Evolutionary conservation across 2,797 vertebrate species (phyloP), one percentile per base, ranked within the genome.

Genomic region (Clarias pachynema): DNA sequence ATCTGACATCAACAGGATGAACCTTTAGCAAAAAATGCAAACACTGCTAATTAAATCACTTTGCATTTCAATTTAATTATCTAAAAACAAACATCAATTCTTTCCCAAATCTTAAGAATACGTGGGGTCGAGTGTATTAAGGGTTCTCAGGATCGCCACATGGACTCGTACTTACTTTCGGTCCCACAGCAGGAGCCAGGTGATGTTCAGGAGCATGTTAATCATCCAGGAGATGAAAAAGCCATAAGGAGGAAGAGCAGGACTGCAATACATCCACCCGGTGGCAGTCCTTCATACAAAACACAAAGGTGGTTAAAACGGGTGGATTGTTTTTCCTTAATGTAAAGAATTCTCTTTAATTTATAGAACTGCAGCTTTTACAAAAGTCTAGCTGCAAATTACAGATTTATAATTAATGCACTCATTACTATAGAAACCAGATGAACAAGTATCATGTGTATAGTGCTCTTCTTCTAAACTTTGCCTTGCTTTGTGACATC

Each of bases 131-230:
- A n/a, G 22, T 44, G 70, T 49, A 49, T 73, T 16, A 75, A 16
- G 1, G 49, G 4, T 40, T 40, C 75, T 63, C 26, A 16, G 12
- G 59, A n/a, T 63, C 24, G 0, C 78, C 7, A 20, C 24, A 22
- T 2, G 49, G 34, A 88, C 20, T 82, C 22, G 81, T 53, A 85
- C 94, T 8, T 94, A 96, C 95, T 95, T 94, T 91, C 90, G 85
- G 75, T 95, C 95, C 95, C 95, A 96, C 82, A 96, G 91, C 70
- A 96, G 75, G 44, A 96, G 90, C 95, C 95, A 96, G 0, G 81
- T 87, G 56, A 94, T 86, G 85, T 96, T 95, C 81, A 95, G 22
- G 88, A 91, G 80, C 93, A 95, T 90, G 91, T 92, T 95, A 86
- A 85, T 40, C 82, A 95, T 89, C 95, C 95, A 96, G 87, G 90